A percentile compares a stretch with the other conserved stretches of the same genome.
These are phyloP conservation scores for Neoscelio sp. DNA, from an alignment of 2,888 invertebrate genomes.

Conservation along the genomic window DNA sequence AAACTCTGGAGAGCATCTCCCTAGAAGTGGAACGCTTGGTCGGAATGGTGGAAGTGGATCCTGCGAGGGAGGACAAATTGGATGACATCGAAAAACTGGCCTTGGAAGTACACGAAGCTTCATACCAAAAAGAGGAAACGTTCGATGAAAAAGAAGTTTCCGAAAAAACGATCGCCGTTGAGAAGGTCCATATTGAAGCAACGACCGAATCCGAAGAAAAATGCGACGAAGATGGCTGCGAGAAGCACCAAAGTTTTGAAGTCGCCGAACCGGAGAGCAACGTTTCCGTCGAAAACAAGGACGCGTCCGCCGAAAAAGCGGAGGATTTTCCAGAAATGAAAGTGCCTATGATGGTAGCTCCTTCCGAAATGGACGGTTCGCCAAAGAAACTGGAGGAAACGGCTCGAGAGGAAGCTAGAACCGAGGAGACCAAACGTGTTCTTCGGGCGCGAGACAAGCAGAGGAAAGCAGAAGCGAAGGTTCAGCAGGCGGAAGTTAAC, in stretches of 20 bases:
- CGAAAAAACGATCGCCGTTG: too few relatives aligned
- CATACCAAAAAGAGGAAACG: slow-evolving; percentile 14
- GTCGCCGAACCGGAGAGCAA: neutral
- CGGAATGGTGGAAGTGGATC: slow-evolving; percentile 31
- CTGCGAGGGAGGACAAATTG: slow-evolving; percentile 1
- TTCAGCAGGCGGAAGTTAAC: slow-evolving; percentile 42
- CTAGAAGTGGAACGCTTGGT: slow-evolving; percentile 78
- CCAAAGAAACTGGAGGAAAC: slow-evolving; percentile 40
- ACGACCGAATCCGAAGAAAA: too few relatives aligned
- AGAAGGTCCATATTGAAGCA: too few relatives aligned
- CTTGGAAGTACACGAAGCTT: slow-evolving; percentile 23
- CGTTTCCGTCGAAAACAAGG: slow-evolving; percentile 27
- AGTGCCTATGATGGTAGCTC: slow-evolving; percentile 29
- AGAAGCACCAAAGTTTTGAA: neutral
- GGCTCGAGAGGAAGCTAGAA: slow-evolving; percentile 35
- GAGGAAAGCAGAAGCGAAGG: slow-evolving; percentile 72
- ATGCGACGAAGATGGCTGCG: slow-evolving; percentile 27
- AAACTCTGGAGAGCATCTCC: slow-evolving; percentile 80
- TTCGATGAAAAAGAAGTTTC: too few relatives aligned
- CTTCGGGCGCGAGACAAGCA: slow-evolving; percentile 76
- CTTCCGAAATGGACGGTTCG: slow-evolving; percentile 6
- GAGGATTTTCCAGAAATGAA: slow-evolving; percentile 36
- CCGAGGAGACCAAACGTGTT: slow-evolving; percentile 76
- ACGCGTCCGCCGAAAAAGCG: slow-evolving; percentile 1
- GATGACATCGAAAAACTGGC: slow-evolving; percentile 58